Base-by-base conservation (phyloP, 2,113 vertebrate genomes). In the Catharus fuscescens region DNA sequence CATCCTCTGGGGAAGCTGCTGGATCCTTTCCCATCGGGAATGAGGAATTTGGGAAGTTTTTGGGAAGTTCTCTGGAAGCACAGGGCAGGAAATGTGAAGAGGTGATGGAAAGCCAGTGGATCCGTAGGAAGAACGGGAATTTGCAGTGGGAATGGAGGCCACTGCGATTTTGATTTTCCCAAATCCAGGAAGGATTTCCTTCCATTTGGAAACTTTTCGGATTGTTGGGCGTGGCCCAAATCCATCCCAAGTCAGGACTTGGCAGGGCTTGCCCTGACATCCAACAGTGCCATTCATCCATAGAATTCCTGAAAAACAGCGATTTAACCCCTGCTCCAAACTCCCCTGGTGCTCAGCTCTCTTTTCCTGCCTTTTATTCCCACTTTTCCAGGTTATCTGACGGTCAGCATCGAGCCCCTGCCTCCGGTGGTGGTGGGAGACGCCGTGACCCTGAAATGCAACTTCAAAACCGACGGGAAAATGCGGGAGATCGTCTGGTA, bases 401-500 rank as follows among this genome's bases (percentile, higher is more conserved):
- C 99, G 0, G 99, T 99, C 89, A 99, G 98, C 97, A 99, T 99
- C 11, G 99, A 99, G 95, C 99, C 99, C 1, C 98, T 99, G 90
- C 99, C 99, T 2, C 99, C 99, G 5, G 99, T 99, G 86, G 99
- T 99, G 78, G 99, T 99, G 60, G 99, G 99, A 78, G 99, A 99
- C 14, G 99, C 99, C 2, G 99, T 99, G 92, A 99, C 99, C 25
- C 97, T 99, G 95, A 99, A 99, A 98, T 99, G 99, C 95, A 99
- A 99, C 98, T 99, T 99, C 98, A 99, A 99, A 98, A 99, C 99
- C 0, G 99, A 99, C 52, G 99, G 99, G 66, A 98, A 99, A 88
- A 99, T 99, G 98, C 97, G 99, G 31, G 99, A 99, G 96, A 99
- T 99, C 18, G 99, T 99, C 66, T 99, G 99, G 99, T 99, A 99